Evolutionary conservation across 2,113 vertebrate species (phyloP).

Genomic region (Colossoma macropomum): DNA sequence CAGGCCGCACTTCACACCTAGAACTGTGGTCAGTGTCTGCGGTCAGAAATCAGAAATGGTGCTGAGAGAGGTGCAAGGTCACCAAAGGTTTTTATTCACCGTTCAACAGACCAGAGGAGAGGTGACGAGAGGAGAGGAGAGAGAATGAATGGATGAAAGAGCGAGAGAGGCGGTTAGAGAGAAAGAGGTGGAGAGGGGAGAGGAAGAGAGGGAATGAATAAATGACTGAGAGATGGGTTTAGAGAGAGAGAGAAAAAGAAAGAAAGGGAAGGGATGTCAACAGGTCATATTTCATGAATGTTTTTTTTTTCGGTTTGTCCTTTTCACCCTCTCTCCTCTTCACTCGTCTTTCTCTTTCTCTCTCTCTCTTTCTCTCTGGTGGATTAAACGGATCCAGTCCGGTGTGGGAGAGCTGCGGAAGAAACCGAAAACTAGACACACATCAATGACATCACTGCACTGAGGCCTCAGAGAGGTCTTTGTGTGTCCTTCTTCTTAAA

Average conservation of each 20-base stretch:
- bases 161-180: not conserved
- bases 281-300: constrained; percentile 63
- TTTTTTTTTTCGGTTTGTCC: constrained; percentile 32
- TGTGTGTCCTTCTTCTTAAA: constrained; percentile 8
- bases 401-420: constrained; percentile 65
- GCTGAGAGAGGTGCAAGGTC: constrained; percentile 15
- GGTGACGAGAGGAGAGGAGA: constrained; percentile 18
- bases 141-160: not conserved
- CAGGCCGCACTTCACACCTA: constrained; percentile 6
- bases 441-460: constrained; percentile 67
- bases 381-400: constrained; percentile 69
- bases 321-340: constrained; percentile 41
- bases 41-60: constrained; percentile 38
- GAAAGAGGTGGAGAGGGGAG: not conserved
- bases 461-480: constrained; percentile 46
- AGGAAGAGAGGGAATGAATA: not conserved
- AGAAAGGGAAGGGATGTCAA: constrained; percentile 55
- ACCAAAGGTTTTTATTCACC: not conserved
- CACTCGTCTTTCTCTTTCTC: constrained; percentile 53
- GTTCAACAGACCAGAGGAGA: constrained; percentile 1
- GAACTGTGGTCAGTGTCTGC: constrained; percentile 20
- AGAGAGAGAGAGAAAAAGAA: not conserved
- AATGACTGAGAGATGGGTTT: not conserved
- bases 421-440: constrained; percentile 69
- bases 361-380: constrained; percentile 55